Base-by-base conservation (phyloP, 1,140 invertebrate species). In the Phthorimaea operculella region DNA sequence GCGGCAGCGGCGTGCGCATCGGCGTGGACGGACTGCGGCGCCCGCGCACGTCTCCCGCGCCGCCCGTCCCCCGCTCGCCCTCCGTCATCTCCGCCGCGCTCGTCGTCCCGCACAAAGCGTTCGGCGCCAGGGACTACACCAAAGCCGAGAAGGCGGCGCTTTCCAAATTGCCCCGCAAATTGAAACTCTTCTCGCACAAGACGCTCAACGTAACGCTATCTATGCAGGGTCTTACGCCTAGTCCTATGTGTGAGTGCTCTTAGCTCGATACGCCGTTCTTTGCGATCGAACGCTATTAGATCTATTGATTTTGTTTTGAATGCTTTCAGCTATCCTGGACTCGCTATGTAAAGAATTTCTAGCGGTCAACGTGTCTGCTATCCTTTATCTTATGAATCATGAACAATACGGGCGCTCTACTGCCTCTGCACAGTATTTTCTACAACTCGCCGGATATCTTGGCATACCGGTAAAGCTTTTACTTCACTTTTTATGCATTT, bases 301-400 rank as follows among this genome's bases (percentile, higher is more conserved):
- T 47, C 51, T 58, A 58, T 18, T 60, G 39, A 55, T 54, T 55
- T 49, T 57, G 42, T 57, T 51, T 54, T 42, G 33, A 34, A 68
- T 74, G 64, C 89, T 90, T 84, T 60, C 89, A 94, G 93, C 92
- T 60, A 94, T 95, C 63, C 86, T 95, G 57, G 91, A 93, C 76
- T 94, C 93, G 36, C 85, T 97, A 51, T 97, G 95, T 86, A 92
- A 94, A 77, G 91, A 96, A 79, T 96, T 97, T 83, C 89, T 97
- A 50, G 91, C 90, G 47, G 90, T 91, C 48, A 96, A 96, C 81
- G 95, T 97, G 45, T 95, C 94, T 39, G 93, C 95, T 61, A 96
- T 98, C 72, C 86, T 97, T 58, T 97, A 97, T 84, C 89, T 97
- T 83, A 96, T 96, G 92, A 97, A 97, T 86, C 93, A 96, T 76